phyloP scores from a whole-genome alignment of 2,888 invertebrate genomes.

The Alentia gelatinosa region DNA sequence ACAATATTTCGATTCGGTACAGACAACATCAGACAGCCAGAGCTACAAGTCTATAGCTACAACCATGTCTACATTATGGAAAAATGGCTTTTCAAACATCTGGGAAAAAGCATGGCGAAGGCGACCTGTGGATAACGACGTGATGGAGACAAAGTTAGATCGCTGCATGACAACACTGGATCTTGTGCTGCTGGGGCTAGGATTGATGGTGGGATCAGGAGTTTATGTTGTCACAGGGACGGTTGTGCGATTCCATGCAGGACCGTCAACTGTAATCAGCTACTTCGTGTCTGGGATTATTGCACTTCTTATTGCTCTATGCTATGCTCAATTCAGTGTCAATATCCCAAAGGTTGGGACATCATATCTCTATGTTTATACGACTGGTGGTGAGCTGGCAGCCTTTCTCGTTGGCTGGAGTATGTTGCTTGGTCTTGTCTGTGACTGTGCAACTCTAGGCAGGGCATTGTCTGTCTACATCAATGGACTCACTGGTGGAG shows the following conservation, averaged over 20 bases:
- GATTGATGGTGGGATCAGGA: constrained; percentile 5
- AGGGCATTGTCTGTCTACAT: background rate
- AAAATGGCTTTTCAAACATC: background rate
- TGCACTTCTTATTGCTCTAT: background rate
- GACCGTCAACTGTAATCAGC: background rate
- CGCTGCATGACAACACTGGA: background rate
- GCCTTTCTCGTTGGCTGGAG: constrained; percentile 25
- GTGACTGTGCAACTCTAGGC: background rate
- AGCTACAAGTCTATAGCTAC: no score
- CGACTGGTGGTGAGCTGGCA: background rate
- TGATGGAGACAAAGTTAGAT: background rate
- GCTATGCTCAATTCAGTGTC: constrained; percentile 35
- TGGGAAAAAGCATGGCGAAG: background rate
- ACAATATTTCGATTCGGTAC: no score
- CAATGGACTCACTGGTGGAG: background rate
- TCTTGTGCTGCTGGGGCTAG: constrained; percentile 4
- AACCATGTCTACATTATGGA: no score
- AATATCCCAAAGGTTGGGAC: constrained; percentile 20
- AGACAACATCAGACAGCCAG: no score
- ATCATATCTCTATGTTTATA: background rate
- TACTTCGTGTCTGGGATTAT: background rate
- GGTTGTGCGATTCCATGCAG: background rate
- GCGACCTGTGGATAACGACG: background rate
- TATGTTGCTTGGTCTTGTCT: background rate
- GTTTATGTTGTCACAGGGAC: constrained; percentile 18